Conservation (phyloP, 2,113 vertebrate genomes). For the Ammodytes marinus region DNA sequence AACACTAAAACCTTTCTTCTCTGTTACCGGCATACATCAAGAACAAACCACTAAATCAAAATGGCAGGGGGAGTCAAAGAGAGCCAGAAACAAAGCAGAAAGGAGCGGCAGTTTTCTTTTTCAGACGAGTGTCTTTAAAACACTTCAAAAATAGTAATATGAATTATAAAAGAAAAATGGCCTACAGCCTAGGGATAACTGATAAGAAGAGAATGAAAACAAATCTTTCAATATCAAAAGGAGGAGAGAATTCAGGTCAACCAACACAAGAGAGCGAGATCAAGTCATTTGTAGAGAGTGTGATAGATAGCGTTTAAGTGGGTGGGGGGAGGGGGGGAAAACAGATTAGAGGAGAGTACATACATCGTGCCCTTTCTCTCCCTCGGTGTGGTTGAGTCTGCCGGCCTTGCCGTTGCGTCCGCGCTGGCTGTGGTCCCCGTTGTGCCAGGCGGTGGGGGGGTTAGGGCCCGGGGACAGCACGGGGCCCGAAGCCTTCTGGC, state of each 20-base stretch:
- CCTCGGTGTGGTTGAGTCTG: conserved; percentile 81
- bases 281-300: conserved; percentile 57
- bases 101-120: conserved; percentile 57
- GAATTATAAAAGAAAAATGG: conserved; percentile 19
- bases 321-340: conserved; percentile 48
- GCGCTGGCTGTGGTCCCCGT: conserved; percentile 90
- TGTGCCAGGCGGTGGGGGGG: conserved; percentile 90
- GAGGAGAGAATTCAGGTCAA: conserved; percentile 63
- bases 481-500: conserved; percentile 85
- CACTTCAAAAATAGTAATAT: conserved; percentile 41
- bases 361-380: conserved; percentile 93
- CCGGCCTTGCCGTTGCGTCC: conserved; percentile 90
- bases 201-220: conserved; percentile 40
- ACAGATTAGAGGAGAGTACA: conserved; percentile 88
- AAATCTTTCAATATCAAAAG: conserved; percentile 39
- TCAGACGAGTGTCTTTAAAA: conserved; percentile 49
- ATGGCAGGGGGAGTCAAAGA: conserved; percentile 66
- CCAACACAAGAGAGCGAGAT: conserved; percentile 68
- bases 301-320: conserved; percentile 64
- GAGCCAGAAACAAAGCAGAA: conserved; percentile 74
- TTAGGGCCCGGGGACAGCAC: conserved; percentile 86
- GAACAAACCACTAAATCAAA: conserved; percentile 50
- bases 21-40: conserved; percentile 56
- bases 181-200: conserved; percentile 42
- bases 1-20: conserved; percentile 38